A percentile compares a stretch with the other conserved stretches of the same genome.
phyloP scores from a whole-genome alignment of 1,140 invertebrate genomes.

The Druon quercuslanigerum region DNA sequence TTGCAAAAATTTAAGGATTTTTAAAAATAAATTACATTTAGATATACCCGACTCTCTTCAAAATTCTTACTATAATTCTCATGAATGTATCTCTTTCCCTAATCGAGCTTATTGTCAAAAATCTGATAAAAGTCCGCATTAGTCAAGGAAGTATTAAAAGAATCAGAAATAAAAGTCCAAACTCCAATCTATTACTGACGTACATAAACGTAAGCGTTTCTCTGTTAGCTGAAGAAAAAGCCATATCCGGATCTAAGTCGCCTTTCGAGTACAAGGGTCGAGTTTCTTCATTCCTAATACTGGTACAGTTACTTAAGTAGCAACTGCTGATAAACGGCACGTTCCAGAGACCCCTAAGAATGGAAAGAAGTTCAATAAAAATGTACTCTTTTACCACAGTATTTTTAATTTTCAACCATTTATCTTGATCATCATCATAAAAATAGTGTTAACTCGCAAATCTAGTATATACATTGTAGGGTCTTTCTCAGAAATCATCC shows the following conservation, averaged over 20 bases:
- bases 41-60: constrained; percentile 78
- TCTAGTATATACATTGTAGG: constrained; percentile 22
- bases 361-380: constrained; percentile 42
- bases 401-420: not conserved
- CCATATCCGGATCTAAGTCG: constrained; percentile 93
- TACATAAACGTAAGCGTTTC: constrained; percentile 89
- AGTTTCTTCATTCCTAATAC: constrained; percentile 78
- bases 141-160: constrained; percentile 83
- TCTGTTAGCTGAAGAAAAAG: constrained; percentile 78
- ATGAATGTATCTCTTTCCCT: constrained; percentile 92
- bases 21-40: constrained; percentile 77
- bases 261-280: constrained; percentile 78
- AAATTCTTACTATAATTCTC: constrained; percentile 87
- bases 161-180: constrained; percentile 91
- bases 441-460: not conserved
- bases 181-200: constrained; percentile 89
- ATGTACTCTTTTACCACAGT: constrained; percentile 14
- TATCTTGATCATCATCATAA: not conserved
- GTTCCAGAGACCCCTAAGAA: constrained; percentile 95
- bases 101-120: constrained; percentile 92
- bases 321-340: constrained; percentile 93
- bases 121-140: constrained; percentile 96
- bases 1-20: constrained; percentile 17
- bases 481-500: constrained; percentile 57
- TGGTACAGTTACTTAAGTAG: constrained; percentile 88